phyloP scores from a whole-genome alignment of 2,888 invertebrate genomes.

The Hyalella azteca region DNA sequence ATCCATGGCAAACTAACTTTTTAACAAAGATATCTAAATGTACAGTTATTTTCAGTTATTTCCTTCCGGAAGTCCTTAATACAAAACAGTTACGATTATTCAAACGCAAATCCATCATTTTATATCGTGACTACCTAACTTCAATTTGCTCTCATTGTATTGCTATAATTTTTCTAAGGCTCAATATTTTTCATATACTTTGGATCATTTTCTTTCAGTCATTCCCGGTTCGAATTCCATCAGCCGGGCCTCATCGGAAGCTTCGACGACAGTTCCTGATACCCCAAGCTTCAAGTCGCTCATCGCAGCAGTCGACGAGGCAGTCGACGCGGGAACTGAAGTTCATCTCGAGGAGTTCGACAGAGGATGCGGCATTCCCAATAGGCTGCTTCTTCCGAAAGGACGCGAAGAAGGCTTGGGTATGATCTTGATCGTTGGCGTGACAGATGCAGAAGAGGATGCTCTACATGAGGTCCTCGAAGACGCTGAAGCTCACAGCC shows the following conservation, averaged over 20 bases:
- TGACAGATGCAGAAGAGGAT: slow-evolving; percentile 55
- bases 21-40: no score
- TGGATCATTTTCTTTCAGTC: slow-evolving; percentile 61
- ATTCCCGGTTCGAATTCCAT: slow-evolving; percentile 72
- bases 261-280: slow-evolving; percentile 71
- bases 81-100: no score
- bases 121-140: no score
- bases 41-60: no score
- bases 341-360: slow-evolving; percentile 38
- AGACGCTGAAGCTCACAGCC: slow-evolving; percentile 60
- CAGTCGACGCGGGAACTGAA: slow-evolving; percentile 31
- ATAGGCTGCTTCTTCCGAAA: slow-evolving; percentile 59
- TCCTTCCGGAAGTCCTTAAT: no score
- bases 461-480: slow-evolving; percentile 39
- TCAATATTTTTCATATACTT: no score
- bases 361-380: slow-evolving; percentile 57
- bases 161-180: no score
- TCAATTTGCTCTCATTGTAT: no score
- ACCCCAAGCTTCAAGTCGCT: slow-evolving; percentile 41
- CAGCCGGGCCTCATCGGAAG: slow-evolving; percentile 73
- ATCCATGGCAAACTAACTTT: no score
- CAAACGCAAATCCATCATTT: no score
- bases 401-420: slow-evolving; percentile 58
- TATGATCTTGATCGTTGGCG: slow-evolving; percentile 57
- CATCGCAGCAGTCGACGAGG: slow-evolving; percentile 35